Conservation (phyloP, 2,113 vertebrate genomes). For the Pseudolaguvia tuberculata region DNA sequence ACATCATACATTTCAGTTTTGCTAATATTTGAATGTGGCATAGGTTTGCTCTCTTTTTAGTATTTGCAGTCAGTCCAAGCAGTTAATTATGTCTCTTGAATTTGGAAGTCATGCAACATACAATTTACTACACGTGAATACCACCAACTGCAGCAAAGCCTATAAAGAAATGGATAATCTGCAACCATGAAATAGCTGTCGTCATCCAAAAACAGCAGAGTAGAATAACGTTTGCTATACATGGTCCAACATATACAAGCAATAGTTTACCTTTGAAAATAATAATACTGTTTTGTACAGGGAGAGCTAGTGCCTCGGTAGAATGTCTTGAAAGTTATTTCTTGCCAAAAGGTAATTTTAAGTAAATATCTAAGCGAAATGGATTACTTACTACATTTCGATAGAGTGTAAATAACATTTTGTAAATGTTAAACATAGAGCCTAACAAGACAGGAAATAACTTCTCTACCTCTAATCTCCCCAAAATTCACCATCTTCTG, state of each 20-base stretch:
- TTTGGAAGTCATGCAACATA: slow-evolving; percentile 36
- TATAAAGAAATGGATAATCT: background rate
- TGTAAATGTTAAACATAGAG: no score
- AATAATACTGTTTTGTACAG: slow-evolving; percentile 40
- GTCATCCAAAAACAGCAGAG: background rate
- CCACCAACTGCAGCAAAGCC: background rate
- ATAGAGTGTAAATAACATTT: no score
- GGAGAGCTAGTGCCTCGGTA: slow-evolving; percentile 30
- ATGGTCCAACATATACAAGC: background rate
- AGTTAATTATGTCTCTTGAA: background rate
- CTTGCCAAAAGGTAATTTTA: background rate
- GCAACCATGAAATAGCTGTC: background rate
- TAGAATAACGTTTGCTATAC: background rate
- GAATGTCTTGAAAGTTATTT: background rate
- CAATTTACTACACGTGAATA: slow-evolving; percentile 8
- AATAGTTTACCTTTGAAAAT: slow-evolving; percentile 18
- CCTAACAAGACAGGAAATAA: background rate
- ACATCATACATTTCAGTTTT: background rate
- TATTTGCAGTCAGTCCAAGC: background rate
- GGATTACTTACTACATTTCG: background rate
- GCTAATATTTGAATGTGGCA: background rate
- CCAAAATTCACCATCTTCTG: slow-evolving; percentile 11
- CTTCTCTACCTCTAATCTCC: slow-evolving; percentile 15
- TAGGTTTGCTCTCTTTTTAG: background rate
- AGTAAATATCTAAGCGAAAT: background rate